Conservation (phyloP, 2,888 invertebrate species). For the Ptilodon capucinus region DNA sequence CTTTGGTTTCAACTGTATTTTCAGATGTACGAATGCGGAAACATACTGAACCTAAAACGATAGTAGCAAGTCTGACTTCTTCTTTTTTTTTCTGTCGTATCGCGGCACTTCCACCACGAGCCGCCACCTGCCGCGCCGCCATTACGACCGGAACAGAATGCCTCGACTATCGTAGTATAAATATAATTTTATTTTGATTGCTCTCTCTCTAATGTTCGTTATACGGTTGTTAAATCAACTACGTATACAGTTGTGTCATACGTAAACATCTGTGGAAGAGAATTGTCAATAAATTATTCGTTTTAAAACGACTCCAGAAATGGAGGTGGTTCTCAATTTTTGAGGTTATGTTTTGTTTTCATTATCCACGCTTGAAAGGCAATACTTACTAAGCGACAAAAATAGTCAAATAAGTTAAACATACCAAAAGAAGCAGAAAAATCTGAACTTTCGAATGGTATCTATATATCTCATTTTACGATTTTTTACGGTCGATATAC, state of each 20-base stretch:
- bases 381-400: too few relatives aligned
- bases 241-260: constrained; percentile 5
- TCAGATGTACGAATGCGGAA: not conserved
- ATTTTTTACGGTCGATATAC: too few relatives aligned
- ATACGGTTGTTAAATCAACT: constrained; percentile 36
- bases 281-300: too few relatives aligned
- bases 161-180: constrained; percentile 65
- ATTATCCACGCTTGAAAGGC: too few relatives aligned
- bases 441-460: too few relatives aligned
- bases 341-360: too few relatives aligned
- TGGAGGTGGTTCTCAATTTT: too few relatives aligned
- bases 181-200: constrained; percentile 67
- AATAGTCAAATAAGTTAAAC: too few relatives aligned
- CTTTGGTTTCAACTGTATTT: too few relatives aligned
- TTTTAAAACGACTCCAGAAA: too few relatives aligned
- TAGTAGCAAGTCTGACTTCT: constrained; percentile 15
- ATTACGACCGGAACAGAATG: constrained; percentile 67
- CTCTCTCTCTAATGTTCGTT: constrained; percentile 52
- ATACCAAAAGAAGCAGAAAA: too few relatives aligned
- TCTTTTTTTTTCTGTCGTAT: constrained; percentile 31
- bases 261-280: constrained; percentile 16
- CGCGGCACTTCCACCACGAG: constrained; percentile 36
- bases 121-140: constrained; percentile 65
- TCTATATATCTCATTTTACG: too few relatives aligned
- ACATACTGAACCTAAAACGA: constrained; percentile 27